phyloP scores from a whole-genome alignment of 2,113 vertebrate genomes.

The Pithys albifrons region DNA sequence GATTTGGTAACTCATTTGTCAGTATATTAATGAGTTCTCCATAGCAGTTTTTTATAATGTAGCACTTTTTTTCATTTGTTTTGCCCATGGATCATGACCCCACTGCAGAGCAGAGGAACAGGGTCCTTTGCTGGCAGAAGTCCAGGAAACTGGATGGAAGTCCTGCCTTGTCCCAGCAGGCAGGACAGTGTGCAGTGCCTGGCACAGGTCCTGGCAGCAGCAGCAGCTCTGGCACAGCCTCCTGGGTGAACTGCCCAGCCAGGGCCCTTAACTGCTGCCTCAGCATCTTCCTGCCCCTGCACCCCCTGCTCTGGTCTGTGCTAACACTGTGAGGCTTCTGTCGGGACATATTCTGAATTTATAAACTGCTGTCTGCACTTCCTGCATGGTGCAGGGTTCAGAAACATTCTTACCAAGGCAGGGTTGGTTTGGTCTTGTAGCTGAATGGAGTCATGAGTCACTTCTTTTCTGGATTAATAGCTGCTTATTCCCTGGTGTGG shows the following conservation, averaged over 20 bases:
- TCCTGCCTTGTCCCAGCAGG: background rate
- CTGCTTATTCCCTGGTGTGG: background rate
- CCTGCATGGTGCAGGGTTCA: fast-evolving
- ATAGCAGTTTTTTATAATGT: fast-evolving
- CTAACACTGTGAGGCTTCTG: background rate
- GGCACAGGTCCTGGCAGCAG: background rate
- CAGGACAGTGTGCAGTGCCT: fast-evolving
- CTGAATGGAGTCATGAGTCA: background rate
- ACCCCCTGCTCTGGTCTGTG: background rate
- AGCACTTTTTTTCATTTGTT: too few species aligned
- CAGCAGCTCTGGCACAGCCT: background rate
- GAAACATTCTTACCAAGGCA: background rate
- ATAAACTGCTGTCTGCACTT: background rate
- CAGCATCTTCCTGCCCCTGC: fast-evolving
- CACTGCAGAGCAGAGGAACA: background rate
- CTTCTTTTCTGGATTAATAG: background rate
- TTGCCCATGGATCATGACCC: fast-evolving
- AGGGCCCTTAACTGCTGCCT: background rate
- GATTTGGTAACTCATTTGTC: background rate
- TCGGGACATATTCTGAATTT: background rate
- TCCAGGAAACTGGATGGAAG: too few species aligned
- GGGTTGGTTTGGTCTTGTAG: background rate
- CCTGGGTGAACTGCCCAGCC: background rate
- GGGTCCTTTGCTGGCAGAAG: background rate
- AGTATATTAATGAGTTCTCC: background rate